These are phyloP conservation scores for Paracyclopina nana DNA, from an alignment of 1,140 invertebrate genomes.

Conservation along the genomic window DNA sequence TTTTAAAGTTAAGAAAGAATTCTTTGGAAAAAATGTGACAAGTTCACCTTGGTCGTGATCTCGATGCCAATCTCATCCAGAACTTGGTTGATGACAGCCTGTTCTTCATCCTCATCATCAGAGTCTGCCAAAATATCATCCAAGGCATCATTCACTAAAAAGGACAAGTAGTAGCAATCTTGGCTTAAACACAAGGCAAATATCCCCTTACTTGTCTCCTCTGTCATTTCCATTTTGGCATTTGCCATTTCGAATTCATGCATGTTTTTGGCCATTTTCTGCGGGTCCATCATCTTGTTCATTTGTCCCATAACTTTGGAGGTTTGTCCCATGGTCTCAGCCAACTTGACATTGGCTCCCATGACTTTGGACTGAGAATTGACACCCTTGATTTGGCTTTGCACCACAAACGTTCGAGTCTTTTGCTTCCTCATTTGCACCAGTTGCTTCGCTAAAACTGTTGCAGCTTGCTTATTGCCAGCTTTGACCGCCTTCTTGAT, in stretches of 20 bases:
- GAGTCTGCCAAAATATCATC: constrained; percentile 58
- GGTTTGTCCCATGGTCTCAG: constrained; percentile 62
- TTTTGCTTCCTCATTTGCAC: constrained; percentile 70
- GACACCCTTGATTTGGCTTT: constrained; percentile 49
- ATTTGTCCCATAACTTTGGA: constrained; percentile 67
- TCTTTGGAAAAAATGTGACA: too few species aligned
- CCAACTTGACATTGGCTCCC: constrained; percentile 63
- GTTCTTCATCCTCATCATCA: constrained; percentile 70
- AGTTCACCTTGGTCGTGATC: constrained; percentile 60
- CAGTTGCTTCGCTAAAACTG: constrained; percentile 67
- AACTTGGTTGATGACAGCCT: constrained; percentile 64
- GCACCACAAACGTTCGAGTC: constrained; percentile 50
- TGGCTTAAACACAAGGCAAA: too few species aligned
- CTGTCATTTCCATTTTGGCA: constrained; percentile 77
- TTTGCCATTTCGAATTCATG: constrained; percentile 58
- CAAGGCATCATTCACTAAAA: constrained; percentile 64
- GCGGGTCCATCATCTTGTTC: constrained; percentile 68
- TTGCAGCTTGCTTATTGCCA: constrained; percentile 61
- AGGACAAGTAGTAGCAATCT: constrained; percentile 21
- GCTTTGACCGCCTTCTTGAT: constrained; percentile 38
- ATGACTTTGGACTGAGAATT: constrained; percentile 61
- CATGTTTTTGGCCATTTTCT: constrained; percentile 55
- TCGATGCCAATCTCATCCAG: constrained; percentile 91
- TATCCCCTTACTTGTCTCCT: constrained; percentile 64
- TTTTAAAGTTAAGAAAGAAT: too few species aligned